Conservation (phyloP, 2,888 invertebrate species). For the Mesopsocus fuscifrons region DNA sequence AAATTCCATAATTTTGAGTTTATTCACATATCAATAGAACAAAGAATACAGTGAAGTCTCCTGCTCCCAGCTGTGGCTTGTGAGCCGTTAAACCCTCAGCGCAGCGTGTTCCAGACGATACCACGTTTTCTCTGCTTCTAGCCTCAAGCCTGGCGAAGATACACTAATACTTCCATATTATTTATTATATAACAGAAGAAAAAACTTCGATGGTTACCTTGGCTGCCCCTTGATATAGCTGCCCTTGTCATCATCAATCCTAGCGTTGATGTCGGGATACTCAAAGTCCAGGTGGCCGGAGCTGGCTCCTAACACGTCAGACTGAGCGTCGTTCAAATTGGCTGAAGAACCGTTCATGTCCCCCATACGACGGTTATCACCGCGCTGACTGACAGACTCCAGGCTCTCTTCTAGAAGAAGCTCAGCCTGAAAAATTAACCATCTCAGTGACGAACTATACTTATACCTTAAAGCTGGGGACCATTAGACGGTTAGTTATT, state of each 20-base stretch:
- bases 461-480: too few relatives aligned
- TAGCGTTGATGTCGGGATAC: constrained; percentile 37
- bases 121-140: background rate
- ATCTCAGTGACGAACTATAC: too few relatives aligned
- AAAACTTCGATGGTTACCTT: too few relatives aligned
- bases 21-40: constrained; percentile 12
- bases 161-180: too few relatives aligned
- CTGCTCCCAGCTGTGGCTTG: too few relatives aligned
- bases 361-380: constrained; percentile 26
- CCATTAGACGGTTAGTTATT: too few relatives aligned
- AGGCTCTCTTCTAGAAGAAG: constrained; percentile 24
- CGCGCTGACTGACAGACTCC: constrained; percentile 22
- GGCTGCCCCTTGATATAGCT: constrained; percentile 29
- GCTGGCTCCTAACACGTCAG: constrained; percentile 19
- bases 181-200: too few relatives aligned
- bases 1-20: too few relatives aligned
- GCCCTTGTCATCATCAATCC: constrained; percentile 30
- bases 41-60: background rate
- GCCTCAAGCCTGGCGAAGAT: too few relatives aligned
- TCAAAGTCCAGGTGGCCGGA: constrained; percentile 41
- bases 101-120: too few relatives aligned
- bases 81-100: too few relatives aligned
- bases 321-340: constrained; percentile 17
- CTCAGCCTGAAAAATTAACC: too few relatives aligned
- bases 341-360: constrained; percentile 25